Base-by-base conservation (phyloP, 37 sponge, comb jelly and placozoan genomes). In the Amphimedon queenslandica region DNA sequence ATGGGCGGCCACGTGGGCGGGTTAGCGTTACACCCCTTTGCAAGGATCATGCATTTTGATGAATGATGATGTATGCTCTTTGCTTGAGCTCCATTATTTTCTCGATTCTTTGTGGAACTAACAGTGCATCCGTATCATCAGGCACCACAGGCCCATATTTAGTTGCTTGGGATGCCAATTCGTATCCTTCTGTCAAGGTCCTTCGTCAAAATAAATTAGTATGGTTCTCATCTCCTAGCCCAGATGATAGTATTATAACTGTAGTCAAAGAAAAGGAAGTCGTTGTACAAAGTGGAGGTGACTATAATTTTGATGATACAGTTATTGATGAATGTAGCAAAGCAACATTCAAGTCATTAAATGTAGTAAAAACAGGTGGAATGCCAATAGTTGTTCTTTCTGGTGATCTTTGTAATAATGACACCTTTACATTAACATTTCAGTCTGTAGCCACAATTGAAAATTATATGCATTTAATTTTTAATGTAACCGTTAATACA, bases 341-440 rank as follows among this genome's bases (percentile, higher is more conserved):
- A 25, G 5, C 21, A 6, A n/a, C 23, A 11, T 60, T 25, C 28
- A 25, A 60, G 8, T 6, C 5, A 6, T 11, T 25, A 25, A 25
- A 37, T 3, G 10, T n/a, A 0, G 3, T 67, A 36, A 13, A 40
- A 0, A 60, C 37, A 2, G 51, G 37, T 8, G 13, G 6, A 0
- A 71, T 69, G 24, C 55, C 51, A 10, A 24, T 29, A 30, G 70
- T 87, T 29, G 40, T 32, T 8, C 39, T 87, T 23, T 2, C 33
- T 2, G 88, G 88, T 0, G 39, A 16, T 25, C 66, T 87, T 27
- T 87, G 88, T 61, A 67, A 41, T 11, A 36, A 64, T 18, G 61
- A 37, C 16, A 4, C 13, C 20, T 79, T 83, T 65, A 28, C 65
- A 37, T 20, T 83, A 0, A 33, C 43, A 31, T 88, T 88, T 37